phyloP scores from a whole-genome alignment of 1,140 invertebrate genomes.

The Trichonephila clavipes region DNA sequence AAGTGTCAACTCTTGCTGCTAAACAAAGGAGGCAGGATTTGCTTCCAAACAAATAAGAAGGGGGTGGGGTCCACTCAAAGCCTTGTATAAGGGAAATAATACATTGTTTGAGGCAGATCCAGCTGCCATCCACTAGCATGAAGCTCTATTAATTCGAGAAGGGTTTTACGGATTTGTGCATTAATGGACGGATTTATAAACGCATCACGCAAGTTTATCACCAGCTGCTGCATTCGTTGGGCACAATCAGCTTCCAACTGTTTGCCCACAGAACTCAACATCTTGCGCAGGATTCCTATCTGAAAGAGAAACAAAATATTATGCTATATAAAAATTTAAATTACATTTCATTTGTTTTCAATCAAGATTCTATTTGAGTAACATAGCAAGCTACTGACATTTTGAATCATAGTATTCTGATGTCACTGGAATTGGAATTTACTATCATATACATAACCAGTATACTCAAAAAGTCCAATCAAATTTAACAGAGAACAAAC shows the following conservation, averaged over 20 bases:
- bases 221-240: conserved; percentile 87
- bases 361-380: too few relatives aligned
- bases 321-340: too few relatives aligned
- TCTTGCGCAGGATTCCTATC: conserved; percentile 93
- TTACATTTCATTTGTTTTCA: too few relatives aligned
- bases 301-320: conserved; percentile 80
- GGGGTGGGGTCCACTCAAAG: not conserved
- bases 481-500: too few relatives aligned
- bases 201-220: conserved; percentile 90
- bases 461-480: too few relatives aligned
- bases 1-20: not conserved
- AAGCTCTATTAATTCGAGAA: conserved; percentile 92
- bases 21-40: not conserved
- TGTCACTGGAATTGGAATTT: too few relatives aligned
- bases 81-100: conserved; percentile 88
- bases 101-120: conserved; percentile 91
- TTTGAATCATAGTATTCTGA: too few relatives aligned
- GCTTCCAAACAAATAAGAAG: too few relatives aligned
- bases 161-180: conserved; percentile 85
- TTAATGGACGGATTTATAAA: conserved; percentile 86
- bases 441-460: too few relatives aligned
- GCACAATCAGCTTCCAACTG: conserved; percentile 91
- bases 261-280: conserved; percentile 91
- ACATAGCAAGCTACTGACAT: too few relatives aligned
- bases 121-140: conserved; percentile 93